Conservation (phyloP, 2,888 invertebrate species). For the Exocentrus adspersus region DNA sequence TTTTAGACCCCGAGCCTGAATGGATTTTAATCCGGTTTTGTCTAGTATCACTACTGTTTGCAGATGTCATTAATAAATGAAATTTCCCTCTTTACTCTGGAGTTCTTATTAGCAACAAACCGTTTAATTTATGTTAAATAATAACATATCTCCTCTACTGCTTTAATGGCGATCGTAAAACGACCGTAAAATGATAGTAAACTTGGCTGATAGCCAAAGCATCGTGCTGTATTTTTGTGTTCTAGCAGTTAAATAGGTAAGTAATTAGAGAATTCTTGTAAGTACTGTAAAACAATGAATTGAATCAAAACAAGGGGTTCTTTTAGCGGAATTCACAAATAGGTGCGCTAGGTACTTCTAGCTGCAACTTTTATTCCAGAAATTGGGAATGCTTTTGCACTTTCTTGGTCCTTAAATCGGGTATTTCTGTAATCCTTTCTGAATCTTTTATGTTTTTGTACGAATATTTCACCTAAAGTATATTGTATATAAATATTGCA, state of each 20-base stretch:
- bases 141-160: conserved; percentile 29
- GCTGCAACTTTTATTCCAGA: neutral
- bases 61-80: no score
- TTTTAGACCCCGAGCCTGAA: no score
- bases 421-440: no score
- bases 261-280: conserved; percentile 15
- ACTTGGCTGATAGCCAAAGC: conserved; percentile 29
- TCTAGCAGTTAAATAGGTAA: conserved; percentile 9
- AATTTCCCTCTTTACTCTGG: neutral
- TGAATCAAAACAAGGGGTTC: neutral
- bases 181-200: conserved; percentile 32
- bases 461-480: no score
- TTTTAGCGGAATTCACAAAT: conserved; percentile 3
- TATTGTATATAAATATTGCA: no score
- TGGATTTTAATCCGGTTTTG: no score
- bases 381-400: neutral
- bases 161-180: conserved; percentile 34
- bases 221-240: conserved; percentile 20
- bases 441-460: no score
- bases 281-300: conserved; percentile 14
- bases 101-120: conserved; percentile 7
- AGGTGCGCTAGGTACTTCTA: neutral
- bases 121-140: conserved; percentile 23
- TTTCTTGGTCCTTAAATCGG: no score
- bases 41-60: no score